Conservation (phyloP, 1,140 invertebrate species). For the Drosophila sulfurigaster region DNA sequence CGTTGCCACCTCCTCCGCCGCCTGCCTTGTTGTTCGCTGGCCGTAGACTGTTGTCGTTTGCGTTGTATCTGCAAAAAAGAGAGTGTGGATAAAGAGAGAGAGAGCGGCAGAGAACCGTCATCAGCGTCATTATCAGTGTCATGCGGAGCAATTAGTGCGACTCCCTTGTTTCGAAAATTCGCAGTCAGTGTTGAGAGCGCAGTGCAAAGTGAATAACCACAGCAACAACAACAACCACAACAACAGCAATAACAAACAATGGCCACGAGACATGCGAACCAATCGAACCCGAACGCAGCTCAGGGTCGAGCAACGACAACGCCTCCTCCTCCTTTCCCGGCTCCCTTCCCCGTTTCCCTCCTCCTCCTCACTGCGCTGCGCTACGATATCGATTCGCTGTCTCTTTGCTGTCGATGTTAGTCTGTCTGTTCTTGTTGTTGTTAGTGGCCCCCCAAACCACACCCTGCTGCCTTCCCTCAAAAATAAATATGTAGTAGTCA, state of each 20-base stretch:
- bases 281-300: conserved; percentile 60
- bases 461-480: conserved; percentile 24
- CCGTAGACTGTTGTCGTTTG: conserved; percentile 72
- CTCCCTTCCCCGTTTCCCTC: too few species aligned
- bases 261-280: conserved; percentile 25
- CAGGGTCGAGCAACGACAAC: conserved; percentile 52
- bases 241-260: conserved; percentile 17
- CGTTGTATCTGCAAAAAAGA: conserved; percentile 65
- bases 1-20: conserved; percentile 11
- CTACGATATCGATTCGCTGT: conserved; percentile 58
- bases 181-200: conserved; percentile 4
- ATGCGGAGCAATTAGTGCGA: conserved; percentile 29
- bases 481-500: conserved; percentile 38
- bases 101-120: neutral
- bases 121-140: neutral
- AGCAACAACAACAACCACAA: conserved; percentile 1
- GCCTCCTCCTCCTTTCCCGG: neutral
- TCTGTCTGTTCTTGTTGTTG: neutral
- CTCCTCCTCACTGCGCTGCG: conserved; percentile 14
- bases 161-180: neutral
- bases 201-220: conserved; percentile 2
- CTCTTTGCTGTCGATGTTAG: conserved; percentile 10
- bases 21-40: conserved; percentile 65
- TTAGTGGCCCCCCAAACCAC: conserved; percentile 25
- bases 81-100: neutral